These are phyloP conservation scores for Eupelmus urozonus DNA, from an alignment of 2,888 invertebrate species.

Conservation along the genomic window DNA sequence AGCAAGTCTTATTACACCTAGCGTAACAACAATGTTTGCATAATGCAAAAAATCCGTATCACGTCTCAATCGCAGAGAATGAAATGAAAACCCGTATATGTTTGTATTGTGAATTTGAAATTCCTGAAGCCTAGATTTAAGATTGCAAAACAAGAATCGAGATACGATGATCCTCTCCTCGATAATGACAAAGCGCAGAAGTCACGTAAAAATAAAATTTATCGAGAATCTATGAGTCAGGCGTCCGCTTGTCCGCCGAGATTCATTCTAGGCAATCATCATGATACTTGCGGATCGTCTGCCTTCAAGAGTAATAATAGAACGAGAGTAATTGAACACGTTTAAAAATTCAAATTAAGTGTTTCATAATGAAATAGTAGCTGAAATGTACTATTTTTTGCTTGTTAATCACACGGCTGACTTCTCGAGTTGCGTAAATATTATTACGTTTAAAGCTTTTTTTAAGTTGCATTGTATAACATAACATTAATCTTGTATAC, in stretches of 20 bases:
- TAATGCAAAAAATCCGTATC: too few relatives aligned
- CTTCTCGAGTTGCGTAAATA: background rate
- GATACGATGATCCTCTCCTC: background rate
- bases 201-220: constrained; percentile 37
- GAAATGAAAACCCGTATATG: too few relatives aligned
- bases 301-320: background rate
- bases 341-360: constrained; percentile 2
- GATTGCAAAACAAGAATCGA: constrained; percentile 22
- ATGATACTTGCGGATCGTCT: constrained; percentile 12
- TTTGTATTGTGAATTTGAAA: too few relatives aligned
- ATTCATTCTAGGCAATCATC: constrained; percentile 11
- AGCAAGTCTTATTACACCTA: too few relatives aligned
- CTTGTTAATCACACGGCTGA: background rate
- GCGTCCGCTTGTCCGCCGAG: too few relatives aligned
- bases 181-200: background rate
- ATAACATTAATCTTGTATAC: too few relatives aligned
- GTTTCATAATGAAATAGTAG: background rate
- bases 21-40: too few relatives aligned
- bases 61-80: too few relatives aligned
- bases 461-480: too few relatives aligned
- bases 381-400: background rate
- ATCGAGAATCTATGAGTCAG: constrained; percentile 20
- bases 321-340: constrained; percentile 8
- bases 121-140: background rate
- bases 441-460: too few relatives aligned